These are phyloP conservation scores for Nephrotoma guestfalica DNA, from an alignment of 2,888 invertebrate genomes.

Conservation along the genomic window DNA sequence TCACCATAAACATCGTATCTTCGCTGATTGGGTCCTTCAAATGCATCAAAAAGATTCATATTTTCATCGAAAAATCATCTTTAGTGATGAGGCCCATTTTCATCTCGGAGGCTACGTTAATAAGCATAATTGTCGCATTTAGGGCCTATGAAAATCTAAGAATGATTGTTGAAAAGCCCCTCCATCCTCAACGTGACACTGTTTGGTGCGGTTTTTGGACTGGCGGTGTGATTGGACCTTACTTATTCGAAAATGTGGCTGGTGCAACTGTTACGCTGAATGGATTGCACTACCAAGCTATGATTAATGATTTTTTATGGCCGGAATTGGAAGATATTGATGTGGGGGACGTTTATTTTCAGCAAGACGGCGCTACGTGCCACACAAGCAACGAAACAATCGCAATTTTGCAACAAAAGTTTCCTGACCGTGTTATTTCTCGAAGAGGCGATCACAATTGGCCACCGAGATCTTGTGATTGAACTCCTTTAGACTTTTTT, in stretches of 20 bases:
- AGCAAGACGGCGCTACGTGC: neutral
- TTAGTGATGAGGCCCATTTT: too few relatives aligned
- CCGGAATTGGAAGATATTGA: neutral
- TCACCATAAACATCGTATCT: too few relatives aligned
- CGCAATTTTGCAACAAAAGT: neutral
- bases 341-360: neutral
- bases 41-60: too few relatives aligned
- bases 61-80: too few relatives aligned
- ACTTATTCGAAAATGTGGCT: constrained; percentile 1
- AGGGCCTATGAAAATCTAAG: constrained; percentile 4
- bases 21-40: too few relatives aligned
- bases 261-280: neutral
- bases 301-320: neutral
- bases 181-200: constrained; percentile 5
- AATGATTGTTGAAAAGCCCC: neutral
- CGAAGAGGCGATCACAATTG: neutral
- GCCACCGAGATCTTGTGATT: neutral
- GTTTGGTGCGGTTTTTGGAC: constrained; percentile 7
- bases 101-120: too few relatives aligned
- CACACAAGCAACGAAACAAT: neutral
- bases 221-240: constrained; percentile 1
- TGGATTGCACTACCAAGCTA: neutral
- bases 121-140: too few relatives aligned
- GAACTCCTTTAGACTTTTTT: neutral
- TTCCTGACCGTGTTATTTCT: neutral